Evolutionary conservation across 35 echinoderm and acorn worm species (phyloP), one percentile per base, ranked within the genome.

Genomic region (Antedon bifida): DNA sequence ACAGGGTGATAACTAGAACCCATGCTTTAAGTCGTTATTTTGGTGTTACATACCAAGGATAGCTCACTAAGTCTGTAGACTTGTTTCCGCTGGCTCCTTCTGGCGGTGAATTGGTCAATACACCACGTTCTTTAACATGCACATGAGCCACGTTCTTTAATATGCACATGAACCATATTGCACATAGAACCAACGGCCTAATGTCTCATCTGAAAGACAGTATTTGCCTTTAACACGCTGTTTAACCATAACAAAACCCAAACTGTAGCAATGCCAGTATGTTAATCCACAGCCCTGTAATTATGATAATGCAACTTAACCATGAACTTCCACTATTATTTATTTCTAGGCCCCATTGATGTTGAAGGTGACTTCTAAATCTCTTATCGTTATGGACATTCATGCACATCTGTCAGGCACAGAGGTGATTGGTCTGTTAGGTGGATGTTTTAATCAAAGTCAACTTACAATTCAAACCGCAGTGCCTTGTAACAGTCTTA

Each of bases 401-500:
- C 93, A 96, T 85, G 80, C 90, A 36, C 93, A 96, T 77, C 85
- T 96, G 23, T 89, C 93, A 17, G 86, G 87, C 1, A 87, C 93
- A 29, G 90, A 96, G 64, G 90, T 92, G 0, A 96, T 96, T 36
- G 93, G 93, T 35, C 77, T 96, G 0, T 77, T 96, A 4, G 93
- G 93, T n/a, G 93, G 93, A 23, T 33, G 82, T 13, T 96, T 84
- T 79, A 32, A 87, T 51, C 78, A 83, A 33, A 16, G 73, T 34
- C 39, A 29, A 7, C 81, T 96, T 34, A 85, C 74, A 5, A 76
- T 96, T 28, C 30, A 19, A 5, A 32, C 89, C 31, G 93, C 93
- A 1, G 88, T 83, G 36, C 93, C 93, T 13, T 96, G 93, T 55
- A 91, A 89, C 28, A 96, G 93, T 79, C 55, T 92, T 26, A 96